Conservation (phyloP, 2,888 invertebrate genomes). For the Parnassius smintheus region DNA sequence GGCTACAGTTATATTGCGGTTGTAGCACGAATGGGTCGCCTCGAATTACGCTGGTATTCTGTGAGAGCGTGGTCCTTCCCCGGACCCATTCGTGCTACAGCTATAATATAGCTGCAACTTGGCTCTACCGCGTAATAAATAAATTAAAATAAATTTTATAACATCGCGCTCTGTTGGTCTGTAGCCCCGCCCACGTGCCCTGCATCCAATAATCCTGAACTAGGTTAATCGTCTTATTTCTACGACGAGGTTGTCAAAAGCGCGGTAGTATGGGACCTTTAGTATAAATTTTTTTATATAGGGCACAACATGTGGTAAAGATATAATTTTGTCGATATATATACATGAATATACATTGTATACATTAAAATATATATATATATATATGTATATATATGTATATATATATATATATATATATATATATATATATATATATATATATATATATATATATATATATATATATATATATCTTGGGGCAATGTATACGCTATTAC, state of each 20-base stretch:
- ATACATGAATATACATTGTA: too few species aligned
- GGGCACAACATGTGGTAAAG: too few species aligned
- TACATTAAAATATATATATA: neutral
- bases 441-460: neutral
- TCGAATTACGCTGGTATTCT: too few species aligned
- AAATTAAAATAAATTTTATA: neutral
- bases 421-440: neutral
- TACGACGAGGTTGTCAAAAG: conserved; percentile 7
- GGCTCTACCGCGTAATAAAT: neutral
- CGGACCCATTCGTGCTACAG: too few species aligned
- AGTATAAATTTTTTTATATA: too few species aligned
- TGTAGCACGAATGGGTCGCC: too few species aligned
- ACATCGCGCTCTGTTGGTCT: conserved; percentile 10
- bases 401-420: neutral
- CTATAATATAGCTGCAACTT: too few species aligned
- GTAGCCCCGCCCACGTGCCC: conserved; percentile 1
- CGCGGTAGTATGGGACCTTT: neutral
- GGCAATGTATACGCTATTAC: too few species aligned
- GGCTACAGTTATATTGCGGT: too few species aligned
- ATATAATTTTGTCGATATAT: too few species aligned
- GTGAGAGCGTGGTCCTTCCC: too few species aligned
- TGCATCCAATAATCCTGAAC: conserved; percentile 18
- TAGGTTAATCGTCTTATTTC: conserved; percentile 16
- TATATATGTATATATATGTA: neutral
- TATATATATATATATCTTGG: neutral